Evolutionary conservation across 2,888 invertebrate species (phyloP).

Genomic region (Amphiduros pacificus): DNA sequence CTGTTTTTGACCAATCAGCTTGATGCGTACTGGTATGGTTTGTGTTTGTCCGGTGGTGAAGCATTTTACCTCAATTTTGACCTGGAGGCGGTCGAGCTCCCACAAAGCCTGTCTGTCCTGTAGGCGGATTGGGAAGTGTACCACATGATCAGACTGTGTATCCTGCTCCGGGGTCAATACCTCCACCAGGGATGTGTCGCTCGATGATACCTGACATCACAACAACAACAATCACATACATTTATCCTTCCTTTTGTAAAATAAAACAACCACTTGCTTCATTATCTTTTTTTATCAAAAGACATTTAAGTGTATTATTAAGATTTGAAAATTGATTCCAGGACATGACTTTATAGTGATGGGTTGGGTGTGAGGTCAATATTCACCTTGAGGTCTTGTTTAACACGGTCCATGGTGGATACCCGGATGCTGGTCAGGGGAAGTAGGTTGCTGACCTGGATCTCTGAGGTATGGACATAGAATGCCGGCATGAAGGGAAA

Average conservation of each 20-base stretch:
- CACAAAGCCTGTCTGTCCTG: constrained; percentile 34
- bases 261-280: neutral
- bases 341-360: no score
- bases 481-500: constrained; percentile 51
- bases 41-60: constrained; percentile 46
- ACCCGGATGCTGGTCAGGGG: constrained; percentile 42
- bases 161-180: constrained; percentile 40
- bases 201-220: constrained; percentile 44
- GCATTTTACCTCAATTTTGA: constrained; percentile 41
- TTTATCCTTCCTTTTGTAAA: neutral
- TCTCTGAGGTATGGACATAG: constrained; percentile 44
- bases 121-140: constrained; percentile 46
- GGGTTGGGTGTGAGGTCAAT: no score
- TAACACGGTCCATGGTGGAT: constrained; percentile 32
- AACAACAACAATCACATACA: no score
- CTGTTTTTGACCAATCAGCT: constrained; percentile 46
- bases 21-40: constrained; percentile 42
- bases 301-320: no score
- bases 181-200: constrained; percentile 44
- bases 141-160: constrained; percentile 34
- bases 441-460: constrained; percentile 43
- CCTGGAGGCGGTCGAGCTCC: constrained; percentile 44
- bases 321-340: no score
- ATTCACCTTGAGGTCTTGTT: constrained; percentile 42
- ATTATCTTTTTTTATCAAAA: neutral